Evolutionary conservation across 2,797 vertebrate species (phyloP), one percentile per base, ranked within the genome.

Genomic region (Tadarida brasiliensis): DNA sequence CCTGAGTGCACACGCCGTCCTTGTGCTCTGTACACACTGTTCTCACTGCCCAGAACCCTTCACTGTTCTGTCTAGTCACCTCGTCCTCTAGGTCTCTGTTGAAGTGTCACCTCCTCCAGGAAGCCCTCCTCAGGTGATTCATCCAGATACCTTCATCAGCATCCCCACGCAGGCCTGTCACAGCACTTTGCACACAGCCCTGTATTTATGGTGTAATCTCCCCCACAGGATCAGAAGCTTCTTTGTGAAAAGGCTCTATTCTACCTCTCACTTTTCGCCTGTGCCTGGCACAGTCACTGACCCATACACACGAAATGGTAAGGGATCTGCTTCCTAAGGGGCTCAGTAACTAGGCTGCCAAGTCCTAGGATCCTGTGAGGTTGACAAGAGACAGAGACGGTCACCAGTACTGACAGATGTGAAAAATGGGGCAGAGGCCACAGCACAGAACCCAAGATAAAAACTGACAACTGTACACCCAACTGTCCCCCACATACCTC

Each of bases 1-100:
- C 56, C 56, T 35, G 30, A 68, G 59, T 0, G 0, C n/a, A 47
- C 24, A 1, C 15, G 2, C 44, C 57, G 70, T 87, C 67, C 67
- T 78, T 24, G 35, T 17, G 47, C 20, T 65, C 28, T 4, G 7
- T 14, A 28, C 1, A 39, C n/a, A 33, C 14, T 1, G 0, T 14
- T 71, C 67, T 44, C 77, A 61, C 26, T 51, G 11, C 49, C 54
- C 70, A 59, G 1, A 24, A 91, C 8, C 15, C 17, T 59, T 39
- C n/a, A 9, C 14, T 82, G 70, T 56, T 77, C 85, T 80, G 19
- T 33, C 82, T 57, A 22, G 24, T 57, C 63, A 51, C 26, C 9
- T 26, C 39, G 2, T 61, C 47, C 35, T 39, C 49, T 15, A 61
- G 39, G 33, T 54, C 59, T 68, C 65, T 33, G 76, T 33, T 33